Base-by-base conservation (phyloP, 1,140 invertebrate species). In the Drosophila ficusphila region DNA sequence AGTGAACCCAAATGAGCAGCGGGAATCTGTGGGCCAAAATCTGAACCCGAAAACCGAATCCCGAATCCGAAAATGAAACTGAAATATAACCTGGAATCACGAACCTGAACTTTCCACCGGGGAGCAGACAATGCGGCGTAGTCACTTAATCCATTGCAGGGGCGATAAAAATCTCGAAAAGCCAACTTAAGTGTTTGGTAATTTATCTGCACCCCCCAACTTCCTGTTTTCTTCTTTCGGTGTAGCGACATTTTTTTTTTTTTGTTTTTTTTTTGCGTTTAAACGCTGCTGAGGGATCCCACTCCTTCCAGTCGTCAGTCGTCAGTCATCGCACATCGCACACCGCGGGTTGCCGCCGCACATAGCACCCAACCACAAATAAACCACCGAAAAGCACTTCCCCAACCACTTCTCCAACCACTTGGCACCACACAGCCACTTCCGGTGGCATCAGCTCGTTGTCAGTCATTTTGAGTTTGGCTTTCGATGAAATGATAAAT, bases 121-220 rank as follows among this genome's bases (percentile, higher is more conserved):
- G 48, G 36, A 52, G 25, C 58, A 62, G 54, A 57, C 46, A 53
- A 67, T 75, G 72, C 54, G 51, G 58, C 79, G 62, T 68, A 89
- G 79, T 90, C 86, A 89, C 86, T 90, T 90, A 90, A 90, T 90
- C 86, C 86, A 74, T 76, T 77, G 74, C 86, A 57, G 38, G 47
- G 56, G 79, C 69, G 89, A 90, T 90, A 90, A 90, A 90, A 90
- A 90, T 90, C 89, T 90, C 72, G 85, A 90, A 90, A 90, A 90
- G 89, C 89, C 89, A 89, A 89, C 89, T 90, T 90, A 90, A 90
- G 89, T 90, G 89, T 83, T 89, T 89, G 79, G 89, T 90, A 90
- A 90, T 90, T 90, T 90, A 90, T 90, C 81, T 89, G 21, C 19
- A n/a, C 41, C 41, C 21, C 27, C 27, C 79, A 68, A 25, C 21